Percentiles rank a stretch among this genome's conserved stretches.
These are phyloP conservation scores for Crenuchus spilurus DNA, from an alignment of 2,797 vertebrate species.

Conservation along the genomic window DNA sequence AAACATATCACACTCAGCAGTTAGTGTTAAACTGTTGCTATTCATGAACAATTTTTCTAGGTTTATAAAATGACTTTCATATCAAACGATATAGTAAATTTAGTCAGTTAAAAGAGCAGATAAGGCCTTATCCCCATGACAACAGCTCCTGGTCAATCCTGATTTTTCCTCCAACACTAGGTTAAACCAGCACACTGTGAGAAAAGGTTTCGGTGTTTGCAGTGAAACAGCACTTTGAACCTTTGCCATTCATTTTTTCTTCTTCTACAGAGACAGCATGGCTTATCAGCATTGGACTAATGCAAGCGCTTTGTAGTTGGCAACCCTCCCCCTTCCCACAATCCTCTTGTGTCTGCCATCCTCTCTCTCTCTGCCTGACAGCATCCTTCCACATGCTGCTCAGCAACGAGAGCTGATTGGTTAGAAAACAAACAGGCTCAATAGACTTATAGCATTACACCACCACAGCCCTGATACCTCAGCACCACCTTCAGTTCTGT, in stretches of 20 bases:
- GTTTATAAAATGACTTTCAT: neutral
- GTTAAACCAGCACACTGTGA: constrained; percentile 19
- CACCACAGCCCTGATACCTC: neutral
- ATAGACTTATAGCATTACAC: neutral
- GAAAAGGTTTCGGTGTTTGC: neutral
- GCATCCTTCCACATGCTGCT: neutral
- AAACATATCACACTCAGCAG: neutral
- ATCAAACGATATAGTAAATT: neutral
- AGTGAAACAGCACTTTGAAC: constrained; percentile 13
- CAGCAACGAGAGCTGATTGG: constrained; percentile 1
- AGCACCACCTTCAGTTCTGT: neutral
- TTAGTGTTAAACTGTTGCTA: neutral
- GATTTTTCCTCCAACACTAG: constrained; percentile 8
- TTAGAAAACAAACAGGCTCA: neutral
- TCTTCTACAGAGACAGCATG: constrained; percentile 5
- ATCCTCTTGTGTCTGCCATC: constrained; percentile 1
- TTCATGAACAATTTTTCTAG: neutral
- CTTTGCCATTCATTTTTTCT: constrained; percentile 4
- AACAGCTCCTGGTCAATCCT: constrained; percentile 17
- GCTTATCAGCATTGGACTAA: constrained; percentile 25
- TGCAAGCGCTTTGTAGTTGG: constrained; percentile 30
- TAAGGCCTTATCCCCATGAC: constrained; percentile 33
- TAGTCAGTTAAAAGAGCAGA: neutral
- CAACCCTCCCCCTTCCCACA: constrained; percentile 27
- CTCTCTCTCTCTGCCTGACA: constrained; percentile 1